A percentile compares a stretch with the other conserved stretches of the same genome.
Evolutionary conservation across 2,113 vertebrate species (phyloP).

Genomic region (Rhinolophus sinicus): DNA sequence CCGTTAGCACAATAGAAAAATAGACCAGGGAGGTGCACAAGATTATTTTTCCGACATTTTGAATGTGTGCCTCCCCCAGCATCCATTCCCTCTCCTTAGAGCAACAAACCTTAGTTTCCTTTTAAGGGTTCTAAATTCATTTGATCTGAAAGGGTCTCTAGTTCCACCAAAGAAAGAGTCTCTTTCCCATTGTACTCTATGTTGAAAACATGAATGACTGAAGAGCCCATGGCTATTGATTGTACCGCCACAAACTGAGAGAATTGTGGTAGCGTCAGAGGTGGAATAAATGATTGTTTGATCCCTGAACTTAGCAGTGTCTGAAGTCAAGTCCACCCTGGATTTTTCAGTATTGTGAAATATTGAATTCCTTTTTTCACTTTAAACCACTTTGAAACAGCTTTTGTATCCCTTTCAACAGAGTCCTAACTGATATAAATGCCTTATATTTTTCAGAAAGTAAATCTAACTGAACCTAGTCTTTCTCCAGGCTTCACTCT

Average conservation of each 20-base stretch:
- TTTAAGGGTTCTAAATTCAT: background rate
- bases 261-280: background rate
- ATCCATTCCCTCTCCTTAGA: background rate
- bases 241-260: background rate
- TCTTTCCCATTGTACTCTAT: background rate
- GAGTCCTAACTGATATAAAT: background rate
- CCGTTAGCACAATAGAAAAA: background rate
- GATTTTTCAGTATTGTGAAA: background rate
- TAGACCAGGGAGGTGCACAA: background rate
- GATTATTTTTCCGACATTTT: background rate
- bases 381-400: background rate
- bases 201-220: background rate
- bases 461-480: background rate
- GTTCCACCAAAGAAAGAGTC: background rate
- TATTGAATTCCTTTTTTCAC: background rate
- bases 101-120: background rate
- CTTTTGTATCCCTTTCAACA: constrained; percentile 13
- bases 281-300: background rate
- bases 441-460: constrained; percentile 24
- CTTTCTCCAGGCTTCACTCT: background rate
- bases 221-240: background rate
- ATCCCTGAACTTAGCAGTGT: background rate
- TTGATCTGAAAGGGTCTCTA: background rate
- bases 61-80: background rate
- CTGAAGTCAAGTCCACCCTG: background rate